Conservation (phyloP, 2,888 invertebrate genomes). For the Agrilus biguttatus region DNA sequence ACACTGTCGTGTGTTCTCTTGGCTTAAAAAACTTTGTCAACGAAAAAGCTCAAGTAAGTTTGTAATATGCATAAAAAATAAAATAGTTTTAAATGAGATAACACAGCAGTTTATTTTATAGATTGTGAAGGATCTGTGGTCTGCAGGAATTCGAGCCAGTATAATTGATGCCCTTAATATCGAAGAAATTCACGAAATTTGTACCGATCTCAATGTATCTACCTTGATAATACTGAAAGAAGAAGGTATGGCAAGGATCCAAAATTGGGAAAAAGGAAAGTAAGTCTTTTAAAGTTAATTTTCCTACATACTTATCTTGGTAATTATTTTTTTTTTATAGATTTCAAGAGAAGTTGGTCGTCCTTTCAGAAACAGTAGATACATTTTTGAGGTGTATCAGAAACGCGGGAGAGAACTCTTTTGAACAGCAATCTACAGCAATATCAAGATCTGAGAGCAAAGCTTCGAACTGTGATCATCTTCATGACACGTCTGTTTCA, state of each 20-base stretch:
- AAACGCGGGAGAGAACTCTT: constrained; percentile 23
- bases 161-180: constrained; percentile 43
- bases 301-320: not conserved
- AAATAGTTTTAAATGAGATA: not conserved
- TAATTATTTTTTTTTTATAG: constrained; percentile 16
- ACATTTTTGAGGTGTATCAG: constrained; percentile 48
- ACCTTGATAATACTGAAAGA: constrained; percentile 48
- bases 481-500: constrained; percentile 35
- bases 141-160: constrained; percentile 48
- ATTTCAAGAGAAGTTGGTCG: constrained; percentile 50
- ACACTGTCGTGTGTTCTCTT: constrained; percentile 55
- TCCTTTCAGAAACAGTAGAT: constrained; percentile 48
- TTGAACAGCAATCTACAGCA: constrained; percentile 6
- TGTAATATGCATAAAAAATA: constrained; percentile 3
- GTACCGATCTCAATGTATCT: constrained; percentile 42
- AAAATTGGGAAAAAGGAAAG: constrained; percentile 48
- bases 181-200: constrained; percentile 52
- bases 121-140: constrained; percentile 54
- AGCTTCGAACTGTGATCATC: constrained; percentile 15
- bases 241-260: constrained; percentile 36
- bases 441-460: constrained; percentile 23
- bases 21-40: constrained; percentile 41
- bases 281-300: constrained; percentile 16
- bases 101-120: constrained; percentile 10
- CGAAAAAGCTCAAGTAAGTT: constrained; percentile 33